Conservation (phyloP, 2,797 vertebrate species). For the Melopsittacus undulatus region DNA sequence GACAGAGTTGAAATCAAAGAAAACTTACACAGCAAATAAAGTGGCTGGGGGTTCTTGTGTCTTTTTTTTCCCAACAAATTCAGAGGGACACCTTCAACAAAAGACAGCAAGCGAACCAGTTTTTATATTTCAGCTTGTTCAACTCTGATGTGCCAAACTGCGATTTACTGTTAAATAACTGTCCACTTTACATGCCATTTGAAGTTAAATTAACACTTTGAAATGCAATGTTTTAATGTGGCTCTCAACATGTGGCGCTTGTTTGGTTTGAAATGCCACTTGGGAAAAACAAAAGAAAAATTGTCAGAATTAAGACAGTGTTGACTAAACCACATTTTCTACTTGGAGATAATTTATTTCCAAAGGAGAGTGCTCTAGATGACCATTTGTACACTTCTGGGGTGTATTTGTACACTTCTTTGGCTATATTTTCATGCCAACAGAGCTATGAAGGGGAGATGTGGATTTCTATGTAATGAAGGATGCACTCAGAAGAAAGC, state of each 20-base stretch:
- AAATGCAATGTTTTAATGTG: not conserved
- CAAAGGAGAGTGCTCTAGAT: not conserved
- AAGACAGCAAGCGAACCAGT: not conserved
- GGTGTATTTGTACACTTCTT: too few relatives aligned
- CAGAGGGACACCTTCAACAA: not conserved
- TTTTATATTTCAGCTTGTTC: not conserved
- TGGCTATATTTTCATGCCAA: not conserved
- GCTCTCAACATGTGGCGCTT: not conserved
- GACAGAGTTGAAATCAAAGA: not conserved
- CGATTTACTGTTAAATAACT: conserved; percentile 5
- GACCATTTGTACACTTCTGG: not conserved
- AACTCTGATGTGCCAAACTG: not conserved
- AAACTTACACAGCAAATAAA: not conserved
- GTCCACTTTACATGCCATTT: not conserved
- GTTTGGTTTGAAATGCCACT: not conserved
- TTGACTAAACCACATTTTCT: not conserved
- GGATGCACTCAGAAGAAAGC: not conserved
- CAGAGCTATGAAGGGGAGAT: not conserved
- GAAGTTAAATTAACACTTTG: conserved; percentile 4
- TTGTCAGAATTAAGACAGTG: not conserved
- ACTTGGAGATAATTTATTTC: not conserved
- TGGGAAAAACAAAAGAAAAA: not conserved
- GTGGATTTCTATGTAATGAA: not conserved
- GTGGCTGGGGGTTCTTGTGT: rapidly evolving
- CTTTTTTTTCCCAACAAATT: not conserved